phyloP scores from a whole-genome alignment of 1,140 invertebrate species.

The Drosophila nigrodunni region DNA sequence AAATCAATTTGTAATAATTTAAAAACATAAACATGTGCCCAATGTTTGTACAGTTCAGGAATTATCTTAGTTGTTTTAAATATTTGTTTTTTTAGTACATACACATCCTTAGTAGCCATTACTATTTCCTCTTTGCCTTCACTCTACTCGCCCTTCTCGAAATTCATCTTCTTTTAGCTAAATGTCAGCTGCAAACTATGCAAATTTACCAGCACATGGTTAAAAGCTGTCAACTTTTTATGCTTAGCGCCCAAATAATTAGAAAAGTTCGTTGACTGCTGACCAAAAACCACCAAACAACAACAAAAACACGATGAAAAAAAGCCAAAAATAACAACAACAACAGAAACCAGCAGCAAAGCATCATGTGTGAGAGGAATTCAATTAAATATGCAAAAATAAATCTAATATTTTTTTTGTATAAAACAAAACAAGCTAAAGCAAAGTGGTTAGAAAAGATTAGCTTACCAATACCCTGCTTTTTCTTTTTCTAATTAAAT shows the following conservation, averaged over 20 bases:
- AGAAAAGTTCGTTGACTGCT: slow-evolving; percentile 58
- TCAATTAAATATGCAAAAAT: slow-evolving; percentile 70
- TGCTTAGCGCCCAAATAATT: slow-evolving; percentile 57
- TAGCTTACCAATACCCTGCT: not conserved
- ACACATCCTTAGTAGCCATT: not conserved
- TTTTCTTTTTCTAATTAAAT: too few species aligned
- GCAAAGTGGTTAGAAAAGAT: not conserved
- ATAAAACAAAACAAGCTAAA: slow-evolving; percentile 18
- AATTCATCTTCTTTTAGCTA: slow-evolving; percentile 10
- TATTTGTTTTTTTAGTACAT: not conserved
- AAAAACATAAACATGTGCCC: too few species aligned
- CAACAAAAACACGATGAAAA: slow-evolving; percentile 4
- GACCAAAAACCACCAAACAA: slow-evolving; percentile 31
- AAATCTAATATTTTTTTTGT: slow-evolving; percentile 50
- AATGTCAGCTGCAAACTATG: slow-evolving; percentile 37
- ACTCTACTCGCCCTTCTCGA: not conserved
- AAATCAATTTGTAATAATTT: too few species aligned
- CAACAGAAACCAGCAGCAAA: slow-evolving; percentile 1
- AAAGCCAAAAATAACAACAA: slow-evolving; percentile 14
- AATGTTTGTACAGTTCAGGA: too few species aligned
- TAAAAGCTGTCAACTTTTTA: slow-evolving; percentile 55
- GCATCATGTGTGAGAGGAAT: slow-evolving; percentile 42
- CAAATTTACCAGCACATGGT: slow-evolving; percentile 50
- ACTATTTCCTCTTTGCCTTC: not conserved
- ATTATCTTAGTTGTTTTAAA: not conserved